Conservation (phyloP, 2,888 invertebrate species). For the Sesamia inferens region DNA sequence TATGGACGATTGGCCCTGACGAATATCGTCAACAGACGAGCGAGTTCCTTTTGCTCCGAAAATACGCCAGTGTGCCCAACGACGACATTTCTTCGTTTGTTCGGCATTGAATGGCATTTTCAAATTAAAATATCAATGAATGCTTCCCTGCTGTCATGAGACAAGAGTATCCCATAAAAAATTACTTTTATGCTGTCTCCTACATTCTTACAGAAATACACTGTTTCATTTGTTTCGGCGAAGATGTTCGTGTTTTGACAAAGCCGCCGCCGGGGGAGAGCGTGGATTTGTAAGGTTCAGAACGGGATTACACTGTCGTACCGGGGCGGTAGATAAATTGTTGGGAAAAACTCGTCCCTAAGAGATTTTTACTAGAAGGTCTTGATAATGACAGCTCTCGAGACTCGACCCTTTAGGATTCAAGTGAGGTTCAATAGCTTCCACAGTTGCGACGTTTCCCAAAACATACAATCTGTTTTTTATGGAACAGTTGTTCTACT, state of each 20-base stretch:
- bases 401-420: conserved; percentile 67
- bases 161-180: conserved; percentile 30
- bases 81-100: conserved; percentile 46
- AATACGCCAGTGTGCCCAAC: conserved; percentile 44
- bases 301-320: conserved; percentile 73
- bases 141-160: conserved; percentile 33
- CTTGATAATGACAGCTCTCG: conserved; percentile 78
- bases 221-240: conserved; percentile 65
- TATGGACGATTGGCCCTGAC: conserved; percentile 47
- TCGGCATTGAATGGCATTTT: conserved; percentile 50
- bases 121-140: conserved; percentile 61
- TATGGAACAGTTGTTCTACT: conserved; percentile 46
- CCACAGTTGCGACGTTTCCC: conserved; percentile 60
- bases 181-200: conserved; percentile 32
- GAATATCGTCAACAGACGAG: conserved; percentile 52
- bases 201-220: conserved; percentile 44
- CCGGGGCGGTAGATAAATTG: conserved; percentile 71
- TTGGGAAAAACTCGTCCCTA: conserved; percentile 70
- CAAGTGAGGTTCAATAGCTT: conserved; percentile 68
- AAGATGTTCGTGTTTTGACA: conserved; percentile 68
- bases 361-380: conserved; percentile 73
- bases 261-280: conserved; percentile 65
- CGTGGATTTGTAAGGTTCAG: conserved; percentile 74
- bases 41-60: conserved; percentile 50
- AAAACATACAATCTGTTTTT: conserved; percentile 62